Evolutionary conservation across 2,797 vertebrate genomes (phyloP), one percentile per base, ranked within the genome.

Genomic region (Falco naumanni): DNA sequence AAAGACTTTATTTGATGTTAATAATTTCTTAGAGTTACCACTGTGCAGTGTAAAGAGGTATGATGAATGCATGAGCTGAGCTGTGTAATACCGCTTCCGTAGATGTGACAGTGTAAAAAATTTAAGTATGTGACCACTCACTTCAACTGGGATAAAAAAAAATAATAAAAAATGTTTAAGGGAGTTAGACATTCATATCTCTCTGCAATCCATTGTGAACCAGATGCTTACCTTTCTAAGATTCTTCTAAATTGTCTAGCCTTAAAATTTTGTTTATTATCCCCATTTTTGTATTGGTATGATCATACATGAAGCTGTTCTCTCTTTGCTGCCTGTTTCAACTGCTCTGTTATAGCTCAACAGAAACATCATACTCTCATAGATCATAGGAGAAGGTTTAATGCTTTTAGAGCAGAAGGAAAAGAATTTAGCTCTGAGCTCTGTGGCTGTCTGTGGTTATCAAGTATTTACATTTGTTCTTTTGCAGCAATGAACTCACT

Each of bases 31-130:
- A 54, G 34, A 72, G 45, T 71, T 89, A 68, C 33, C 84, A 24
- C 13, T 86, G 47, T 78, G 21, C 33, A 68, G 31, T 81, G 70
- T 78, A 92, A 96, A 94, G 64, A 71, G 11, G 3, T 81, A 71
- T 91, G 76, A 78, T 89, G 94, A 93, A 96, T 88, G 50, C 53
- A 81, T 87, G 69, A 93, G 47, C 24, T 72, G 79, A 76, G 92
- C 96, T 68, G 50, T 91, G 64, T 68, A 89, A 64, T 83, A 87
- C 47, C 79, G 74, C 56, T 85, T 87, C 64, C 41, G 57, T n/a
- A 91, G 59, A 82, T 20, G 26, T 71, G 80, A 60, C 82, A 84
- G 66, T 84, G 81, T 59, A 84, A 93, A 94, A 90, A 59, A 31
- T 71, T 83, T 82, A 76, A 88, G 63, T 78, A 48, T 90, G 78